phyloP scores from a whole-genome alignment of 2,888 invertebrate genomes.

The Rhimphoctona megacephalus region DNA sequence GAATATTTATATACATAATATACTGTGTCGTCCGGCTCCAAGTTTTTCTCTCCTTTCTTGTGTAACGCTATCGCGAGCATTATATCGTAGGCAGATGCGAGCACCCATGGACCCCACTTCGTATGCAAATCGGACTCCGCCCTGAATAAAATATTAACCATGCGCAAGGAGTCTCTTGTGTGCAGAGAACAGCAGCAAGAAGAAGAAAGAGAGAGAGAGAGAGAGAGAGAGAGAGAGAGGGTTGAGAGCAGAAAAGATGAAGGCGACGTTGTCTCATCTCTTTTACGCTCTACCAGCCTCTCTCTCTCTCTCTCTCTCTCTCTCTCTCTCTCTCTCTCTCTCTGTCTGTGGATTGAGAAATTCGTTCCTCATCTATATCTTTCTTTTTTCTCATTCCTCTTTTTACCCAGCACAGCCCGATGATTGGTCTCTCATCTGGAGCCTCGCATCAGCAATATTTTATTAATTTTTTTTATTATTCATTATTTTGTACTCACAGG shows the following conservation, averaged over 20 bases:
- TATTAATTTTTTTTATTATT: conserved; percentile 33
- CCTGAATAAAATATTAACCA: conserved; percentile 82
- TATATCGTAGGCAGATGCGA: conserved; percentile 76
- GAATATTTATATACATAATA: conserved; percentile 20
- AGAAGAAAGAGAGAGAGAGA: conserved; percentile 38
- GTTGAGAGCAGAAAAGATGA: conserved; percentile 53
- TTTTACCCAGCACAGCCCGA: conserved; percentile 18
- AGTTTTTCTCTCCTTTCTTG: conserved; percentile 40
- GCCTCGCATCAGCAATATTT: background rate
- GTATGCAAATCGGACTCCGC: conserved; percentile 81
- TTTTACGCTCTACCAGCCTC: conserved; percentile 22
- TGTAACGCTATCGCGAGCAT: conserved; percentile 72
- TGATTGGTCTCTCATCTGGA: conserved; percentile 21
- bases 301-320: background rate
- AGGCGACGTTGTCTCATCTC: conserved; percentile 46
- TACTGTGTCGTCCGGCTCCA: conserved; percentile 8
- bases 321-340: conserved; percentile 26
- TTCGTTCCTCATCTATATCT: conserved; percentile 41
- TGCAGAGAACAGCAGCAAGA: conserved; percentile 59
- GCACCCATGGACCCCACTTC: conserved; percentile 75
- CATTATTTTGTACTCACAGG: conserved; percentile 31
- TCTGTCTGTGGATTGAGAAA: conserved; percentile 41
- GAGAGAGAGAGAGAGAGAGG: conserved; percentile 26
- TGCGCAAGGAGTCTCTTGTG: conserved; percentile 57
- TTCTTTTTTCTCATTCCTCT: conserved; percentile 5